phyloP scores from a whole-genome alignment of 2,113 vertebrate species.

The Pollachius pollachius region DNA sequence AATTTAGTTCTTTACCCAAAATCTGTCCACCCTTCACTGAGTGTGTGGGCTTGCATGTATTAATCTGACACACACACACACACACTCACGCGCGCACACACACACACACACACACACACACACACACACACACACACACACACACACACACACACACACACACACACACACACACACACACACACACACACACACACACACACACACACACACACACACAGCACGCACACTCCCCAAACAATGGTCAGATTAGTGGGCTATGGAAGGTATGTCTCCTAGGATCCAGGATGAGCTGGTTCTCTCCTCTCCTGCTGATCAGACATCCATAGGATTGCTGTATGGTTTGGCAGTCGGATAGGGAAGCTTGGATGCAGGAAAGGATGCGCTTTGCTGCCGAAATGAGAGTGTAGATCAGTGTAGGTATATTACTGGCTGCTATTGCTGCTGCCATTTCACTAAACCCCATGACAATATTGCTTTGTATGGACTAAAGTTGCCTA shows the following conservation, averaged over 20 bases:
- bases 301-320: constrained; percentile 41
- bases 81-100: no score
- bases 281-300: constrained; percentile 46
- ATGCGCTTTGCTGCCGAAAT: neutral
- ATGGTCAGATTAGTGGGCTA: constrained; percentile 51
- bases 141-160: constrained; percentile 36
- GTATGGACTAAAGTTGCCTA: no score
- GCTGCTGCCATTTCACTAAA: no score
- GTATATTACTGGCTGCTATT: no score
- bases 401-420: neutral
- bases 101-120: constrained; percentile 32
- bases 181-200: constrained; percentile 26
- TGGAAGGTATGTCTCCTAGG: constrained; percentile 51
- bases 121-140: constrained; percentile 33
- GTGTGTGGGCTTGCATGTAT: constrained; percentile 21
- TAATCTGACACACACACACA: no score
- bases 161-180: constrained; percentile 35
- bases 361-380: constrained; percentile 9
- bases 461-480: no score
- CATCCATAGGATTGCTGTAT: constrained; percentile 39
- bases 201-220: constrained; percentile 38
- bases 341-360: constrained; percentile 40
- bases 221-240: constrained; percentile 20
- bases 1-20: no score
- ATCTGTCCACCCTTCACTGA: neutral